Conservation (phyloP, 1,140 invertebrate genomes). For the Pissodes strobi region DNA sequence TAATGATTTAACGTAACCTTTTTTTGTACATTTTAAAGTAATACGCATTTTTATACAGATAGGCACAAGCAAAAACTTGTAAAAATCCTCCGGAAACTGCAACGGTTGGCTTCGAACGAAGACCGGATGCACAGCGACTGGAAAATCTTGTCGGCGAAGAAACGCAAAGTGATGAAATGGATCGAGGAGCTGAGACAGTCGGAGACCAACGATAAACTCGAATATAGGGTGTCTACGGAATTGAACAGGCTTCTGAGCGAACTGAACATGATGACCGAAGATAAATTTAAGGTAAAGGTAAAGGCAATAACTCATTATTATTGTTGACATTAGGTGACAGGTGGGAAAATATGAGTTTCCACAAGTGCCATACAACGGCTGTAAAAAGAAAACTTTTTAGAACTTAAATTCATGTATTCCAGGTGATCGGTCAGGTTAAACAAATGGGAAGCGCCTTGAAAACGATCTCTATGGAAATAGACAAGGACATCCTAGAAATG, state of each 20-base stretch:
- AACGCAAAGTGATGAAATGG: slow-evolving; percentile 37
- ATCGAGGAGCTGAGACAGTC: slow-evolving; percentile 5
- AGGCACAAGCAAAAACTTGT: slow-evolving; percentile 30
- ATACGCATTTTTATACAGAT: slow-evolving; percentile 10
- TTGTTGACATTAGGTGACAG: not conserved
- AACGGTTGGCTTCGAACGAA: slow-evolving; percentile 33
- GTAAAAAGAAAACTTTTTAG: too few relatives aligned
- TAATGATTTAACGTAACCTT: not conserved
- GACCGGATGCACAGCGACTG: slow-evolving; percentile 33
- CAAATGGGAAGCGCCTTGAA: slow-evolving; percentile 36
- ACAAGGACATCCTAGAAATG: slow-evolving; percentile 17
- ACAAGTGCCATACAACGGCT: too few relatives aligned
- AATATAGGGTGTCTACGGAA: slow-evolving; percentile 32
- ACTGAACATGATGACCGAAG: slow-evolving; percentile 30
- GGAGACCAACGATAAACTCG: slow-evolving; percentile 3
- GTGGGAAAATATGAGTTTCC: not conserved
- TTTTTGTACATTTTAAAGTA: not conserved
- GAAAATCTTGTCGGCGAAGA: slow-evolving; percentile 38
- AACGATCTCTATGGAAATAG: slow-evolving; percentile 33
- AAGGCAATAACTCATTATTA: not conserved
- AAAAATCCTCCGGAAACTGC: slow-evolving; percentile 37
- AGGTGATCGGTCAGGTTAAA: slow-evolving; percentile 25
- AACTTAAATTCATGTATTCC: too few relatives aligned
- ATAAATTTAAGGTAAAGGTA: slow-evolving; percentile 38
- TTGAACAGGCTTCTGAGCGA: slow-evolving; percentile 30